Conservation (phyloP, 2,113 vertebrate species). For the Microcebus lehilahytsara region DNA sequence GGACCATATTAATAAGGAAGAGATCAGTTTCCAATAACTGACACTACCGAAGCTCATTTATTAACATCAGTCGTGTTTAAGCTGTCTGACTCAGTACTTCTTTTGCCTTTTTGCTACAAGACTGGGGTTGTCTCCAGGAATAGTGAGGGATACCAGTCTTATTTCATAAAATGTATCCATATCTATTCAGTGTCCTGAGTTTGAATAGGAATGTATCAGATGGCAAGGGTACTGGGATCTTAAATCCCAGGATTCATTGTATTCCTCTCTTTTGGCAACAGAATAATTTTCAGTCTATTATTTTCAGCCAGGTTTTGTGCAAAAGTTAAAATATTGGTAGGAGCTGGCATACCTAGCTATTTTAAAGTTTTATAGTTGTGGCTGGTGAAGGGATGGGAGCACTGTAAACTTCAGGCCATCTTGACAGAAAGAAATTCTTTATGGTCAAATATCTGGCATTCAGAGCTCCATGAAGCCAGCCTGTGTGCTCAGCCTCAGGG, state of each 20-base stretch:
- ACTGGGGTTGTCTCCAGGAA: neutral
- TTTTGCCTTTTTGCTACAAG: conserved; percentile 17
- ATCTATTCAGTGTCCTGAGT: neutral
- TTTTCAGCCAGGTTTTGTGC: neutral
- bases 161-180: neutral
- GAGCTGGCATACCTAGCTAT: neutral
- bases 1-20: conserved; percentile 88
- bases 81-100: conserved; percentile 46
- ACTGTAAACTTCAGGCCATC: neutral
- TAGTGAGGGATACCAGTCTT: neutral
- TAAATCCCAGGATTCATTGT: too few species aligned
- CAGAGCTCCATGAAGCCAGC: neutral
- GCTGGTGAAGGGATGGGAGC: neutral
- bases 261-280: neutral
- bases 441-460: too few species aligned
- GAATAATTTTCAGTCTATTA: neutral
- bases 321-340: neutral
- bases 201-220: neutral
- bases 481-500: too few species aligned
- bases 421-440: neutral
- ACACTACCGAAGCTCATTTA: conserved; percentile 73
- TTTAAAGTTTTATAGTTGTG: neutral
- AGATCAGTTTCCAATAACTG: conserved; percentile 88
- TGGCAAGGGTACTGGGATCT: neutral
- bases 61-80: conserved; percentile 70